phyloP scores from a whole-genome alignment of 2,113 vertebrate species.

The Festucalex cinctus region DNA sequence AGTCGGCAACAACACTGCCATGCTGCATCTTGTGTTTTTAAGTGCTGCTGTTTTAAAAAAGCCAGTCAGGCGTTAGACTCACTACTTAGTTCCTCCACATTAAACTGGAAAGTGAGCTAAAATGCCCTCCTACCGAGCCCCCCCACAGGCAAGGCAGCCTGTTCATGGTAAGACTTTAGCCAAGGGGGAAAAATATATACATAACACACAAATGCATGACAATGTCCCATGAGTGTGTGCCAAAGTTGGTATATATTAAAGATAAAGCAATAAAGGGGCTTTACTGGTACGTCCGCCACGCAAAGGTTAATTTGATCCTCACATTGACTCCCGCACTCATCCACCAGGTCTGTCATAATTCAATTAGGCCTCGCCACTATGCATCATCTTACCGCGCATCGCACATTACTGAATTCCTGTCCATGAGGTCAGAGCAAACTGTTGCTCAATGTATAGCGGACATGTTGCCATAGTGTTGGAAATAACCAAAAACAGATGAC shows the following conservation, averaged over 20 bases:
- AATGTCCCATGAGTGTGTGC: slow-evolving; percentile 6
- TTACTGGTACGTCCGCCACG: neutral
- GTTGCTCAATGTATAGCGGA: slow-evolving; percentile 15
- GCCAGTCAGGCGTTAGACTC: neutral
- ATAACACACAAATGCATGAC: neutral
- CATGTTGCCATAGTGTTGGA: slow-evolving; percentile 54
- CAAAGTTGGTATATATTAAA: slow-evolving; percentile 10
- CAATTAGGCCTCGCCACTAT: slow-evolving; percentile 38
- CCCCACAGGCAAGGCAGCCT: slow-evolving; percentile 7
- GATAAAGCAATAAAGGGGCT: neutral
- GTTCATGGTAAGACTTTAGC: slow-evolving; percentile 9
- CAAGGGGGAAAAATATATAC: slow-evolving; percentile 1
- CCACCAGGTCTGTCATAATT: slow-evolving; percentile 33
- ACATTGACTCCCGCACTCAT: slow-evolving; percentile 22
- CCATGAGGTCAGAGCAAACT: slow-evolving; percentile 44
- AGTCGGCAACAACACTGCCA: slow-evolving; percentile 11
- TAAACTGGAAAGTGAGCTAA: slow-evolving; percentile 21
- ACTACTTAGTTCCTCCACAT: slow-evolving; percentile 19
- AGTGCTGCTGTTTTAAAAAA: slow-evolving; percentile 16
- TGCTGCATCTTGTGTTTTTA: slow-evolving; percentile 18
- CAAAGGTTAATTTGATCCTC: slow-evolving; percentile 27
- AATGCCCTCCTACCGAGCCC: slow-evolving; percentile 19
- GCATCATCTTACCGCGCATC: slow-evolving; percentile 21
- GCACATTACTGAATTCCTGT: slow-evolving; percentile 54
- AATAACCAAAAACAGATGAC: slow-evolving; percentile 61